Conservation (phyloP, 92 coral and sea anemone genomes). For the Micromussa lordhowensis region DNA sequence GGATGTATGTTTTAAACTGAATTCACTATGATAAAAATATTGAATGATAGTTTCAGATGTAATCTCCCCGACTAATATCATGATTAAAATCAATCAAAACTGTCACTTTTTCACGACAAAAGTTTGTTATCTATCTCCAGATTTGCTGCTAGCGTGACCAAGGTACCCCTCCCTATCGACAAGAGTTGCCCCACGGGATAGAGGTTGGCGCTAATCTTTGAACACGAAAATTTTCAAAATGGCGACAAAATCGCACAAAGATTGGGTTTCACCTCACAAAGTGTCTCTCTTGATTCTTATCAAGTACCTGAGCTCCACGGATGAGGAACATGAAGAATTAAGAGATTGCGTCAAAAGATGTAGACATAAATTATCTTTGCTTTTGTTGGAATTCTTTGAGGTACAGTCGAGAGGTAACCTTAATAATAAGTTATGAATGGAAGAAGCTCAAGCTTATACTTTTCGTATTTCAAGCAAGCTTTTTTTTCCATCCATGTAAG, state of each 20-base stretch:
- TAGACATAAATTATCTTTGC: conserved; percentile 74
- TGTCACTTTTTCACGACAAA: not conserved
- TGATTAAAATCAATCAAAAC: not conserved
- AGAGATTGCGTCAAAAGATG: conserved; percentile 66
- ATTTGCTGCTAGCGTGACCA: not conserved
- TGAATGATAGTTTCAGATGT: not conserved
- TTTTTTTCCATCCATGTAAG: too few relatives aligned
- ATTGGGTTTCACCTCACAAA: conserved; percentile 92
- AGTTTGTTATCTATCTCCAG: not conserved
- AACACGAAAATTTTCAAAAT: conserved; percentile 25
- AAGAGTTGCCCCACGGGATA: not conserved
- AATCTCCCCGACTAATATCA: not conserved
- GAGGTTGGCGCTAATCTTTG: conserved; percentile 49
- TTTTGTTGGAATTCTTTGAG: conserved; percentile 88
- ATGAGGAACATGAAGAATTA: conserved; percentile 57
- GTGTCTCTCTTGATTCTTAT: conserved; percentile 83
- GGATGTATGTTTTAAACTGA: not conserved
- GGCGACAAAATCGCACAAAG: conserved; percentile 54
- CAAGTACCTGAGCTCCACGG: conserved; percentile 67
- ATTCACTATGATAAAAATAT: not conserved
- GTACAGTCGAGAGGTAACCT: conserved; percentile 22
- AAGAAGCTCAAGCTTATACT: too few relatives aligned
- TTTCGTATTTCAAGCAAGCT: too few relatives aligned
- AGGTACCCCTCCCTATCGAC: not conserved
- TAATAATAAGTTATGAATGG: not conserved